Conservation (phyloP, 2,888 invertebrate genomes). For the Azorinus chamasolen region DNA sequence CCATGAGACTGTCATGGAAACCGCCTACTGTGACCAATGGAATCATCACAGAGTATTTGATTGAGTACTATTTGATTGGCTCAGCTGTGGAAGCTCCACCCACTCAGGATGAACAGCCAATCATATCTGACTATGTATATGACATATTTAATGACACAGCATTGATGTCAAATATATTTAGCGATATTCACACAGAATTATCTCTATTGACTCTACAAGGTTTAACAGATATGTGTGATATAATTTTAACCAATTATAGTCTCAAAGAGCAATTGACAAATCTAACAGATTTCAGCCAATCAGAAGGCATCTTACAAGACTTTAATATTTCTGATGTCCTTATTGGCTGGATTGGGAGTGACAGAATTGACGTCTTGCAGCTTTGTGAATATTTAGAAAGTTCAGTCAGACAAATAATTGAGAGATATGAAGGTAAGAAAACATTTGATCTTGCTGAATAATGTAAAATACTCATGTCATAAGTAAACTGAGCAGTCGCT, state of each 20-base stretch:
- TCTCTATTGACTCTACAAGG: conserved; percentile 13
- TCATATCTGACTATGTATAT: conserved; percentile 25
- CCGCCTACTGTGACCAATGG: conserved; percentile 67
- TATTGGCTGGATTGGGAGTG: conserved; percentile 32
- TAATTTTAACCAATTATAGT: conserved; percentile 31
- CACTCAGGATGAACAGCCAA: conserved; percentile 18
- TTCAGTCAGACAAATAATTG: not conserved
- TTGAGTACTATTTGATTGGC: conserved; percentile 58
- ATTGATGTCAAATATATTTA: conserved; percentile 28
- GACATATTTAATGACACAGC: conserved; percentile 32
- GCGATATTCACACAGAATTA: conserved; percentile 17
- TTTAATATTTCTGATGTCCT: conserved; percentile 26
- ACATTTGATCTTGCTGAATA: too few relatives aligned
- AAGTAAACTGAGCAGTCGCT: too few relatives aligned
- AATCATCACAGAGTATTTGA: conserved; percentile 57
- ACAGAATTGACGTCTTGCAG: too few relatives aligned
- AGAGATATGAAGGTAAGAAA: conserved; percentile 2
- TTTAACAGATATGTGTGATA: conserved; percentile 42
- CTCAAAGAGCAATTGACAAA: conserved; percentile 16
- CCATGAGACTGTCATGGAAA: conserved; percentile 65
- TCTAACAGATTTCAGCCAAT: conserved; percentile 34
- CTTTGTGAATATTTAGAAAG: not conserved
- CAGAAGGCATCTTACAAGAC: conserved; percentile 23
- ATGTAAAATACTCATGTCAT: too few relatives aligned
- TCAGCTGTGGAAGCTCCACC: conserved; percentile 19